Base-by-base conservation (phyloP, 2,888 invertebrate genomes). In the Dorcus hopei region DNA sequence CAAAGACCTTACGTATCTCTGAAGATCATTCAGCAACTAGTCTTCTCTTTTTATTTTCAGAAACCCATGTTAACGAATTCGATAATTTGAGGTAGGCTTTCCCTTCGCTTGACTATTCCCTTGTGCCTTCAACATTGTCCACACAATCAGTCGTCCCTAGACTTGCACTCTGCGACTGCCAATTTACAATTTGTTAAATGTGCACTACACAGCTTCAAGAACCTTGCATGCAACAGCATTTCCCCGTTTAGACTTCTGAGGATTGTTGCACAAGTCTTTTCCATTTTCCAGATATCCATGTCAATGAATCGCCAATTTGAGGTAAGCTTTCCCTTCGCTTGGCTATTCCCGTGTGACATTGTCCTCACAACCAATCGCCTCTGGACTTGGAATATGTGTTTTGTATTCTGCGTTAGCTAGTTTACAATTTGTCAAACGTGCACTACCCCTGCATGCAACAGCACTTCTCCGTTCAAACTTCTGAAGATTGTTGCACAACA, bases 231-330 rank as follows among this genome's bases (percentile, higher is more conserved):
- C 33, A 88, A 79, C 62, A 88, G 77, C n/a, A 88, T 80, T 70
- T 86, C 87, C 11, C 86, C 85, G 70, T 82, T 81, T 38, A 81
- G 81, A 19, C 88, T 88, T 68, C 83, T 82, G 76, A 86, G 89
- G 69, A 89, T 84, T 38, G 81, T n/a, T n/a, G n/a, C n/a, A n/a
- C n/a, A n/a, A 52, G 87, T 82, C 49, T 80, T 80, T 70, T 87
- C 86, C 87, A 83, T 83, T 77, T 85, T 87, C 83, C 88, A 89
- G 71, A 86, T 86, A 48, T 82, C 81, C 77, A 84, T 79, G 75
- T 88, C 87, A 60, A 88, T 80, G 71, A 87, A n/a, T n/a, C n/a
- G n/a, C n/a, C 47, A n/a, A n/a, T n/a, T n/a, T n/a, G n/a, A n/a
- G n/a, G n/a, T n/a, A 62, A 58, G 74, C 79, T 67, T 70, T 79